Conservation (phyloP, 2,113 vertebrate genomes). For the Mastomys natalensis region DNA sequence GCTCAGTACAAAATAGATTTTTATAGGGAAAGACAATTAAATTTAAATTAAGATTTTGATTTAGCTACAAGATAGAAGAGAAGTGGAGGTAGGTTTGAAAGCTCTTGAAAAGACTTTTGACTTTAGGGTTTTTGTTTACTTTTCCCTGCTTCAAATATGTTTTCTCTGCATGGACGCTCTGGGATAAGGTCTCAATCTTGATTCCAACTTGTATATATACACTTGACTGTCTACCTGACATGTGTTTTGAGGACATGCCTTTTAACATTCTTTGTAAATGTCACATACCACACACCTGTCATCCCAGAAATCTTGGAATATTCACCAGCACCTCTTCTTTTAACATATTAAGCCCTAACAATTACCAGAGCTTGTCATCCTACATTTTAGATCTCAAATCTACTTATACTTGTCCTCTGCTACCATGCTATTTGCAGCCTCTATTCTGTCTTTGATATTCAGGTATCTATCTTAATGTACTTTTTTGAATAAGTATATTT, state of each 20-base stretch:
- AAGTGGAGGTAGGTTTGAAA: neutral
- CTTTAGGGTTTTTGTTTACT: neutral
- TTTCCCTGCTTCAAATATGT: neutral
- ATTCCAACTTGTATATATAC: neutral
- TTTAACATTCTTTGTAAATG: neutral
- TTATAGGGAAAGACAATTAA: slow-evolving; percentile 10
- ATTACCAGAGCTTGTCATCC: neutral
- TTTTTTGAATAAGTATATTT: neutral
- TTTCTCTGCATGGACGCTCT: neutral
- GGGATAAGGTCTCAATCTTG: neutral
- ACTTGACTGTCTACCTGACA: neutral
- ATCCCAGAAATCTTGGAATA: slow-evolving; percentile 38
- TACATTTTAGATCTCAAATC: neutral
- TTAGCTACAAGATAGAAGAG: neutral
- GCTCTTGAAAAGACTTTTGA: neutral
- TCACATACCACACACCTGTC: neutral
- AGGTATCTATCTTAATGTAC: neutral
- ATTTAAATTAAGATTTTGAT: slow-evolving; percentile 40
- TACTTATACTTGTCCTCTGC: neutral
- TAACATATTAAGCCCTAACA: neutral
- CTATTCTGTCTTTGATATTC: neutral
- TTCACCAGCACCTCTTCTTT: neutral
- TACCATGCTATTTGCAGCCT: neutral
- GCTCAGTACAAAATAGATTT: neutral
- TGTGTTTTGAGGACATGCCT: slow-evolving; percentile 22